These are phyloP conservation scores for Elmis aenea DNA, from an alignment of 2,888 invertebrate species.

Conservation along the genomic window DNA sequence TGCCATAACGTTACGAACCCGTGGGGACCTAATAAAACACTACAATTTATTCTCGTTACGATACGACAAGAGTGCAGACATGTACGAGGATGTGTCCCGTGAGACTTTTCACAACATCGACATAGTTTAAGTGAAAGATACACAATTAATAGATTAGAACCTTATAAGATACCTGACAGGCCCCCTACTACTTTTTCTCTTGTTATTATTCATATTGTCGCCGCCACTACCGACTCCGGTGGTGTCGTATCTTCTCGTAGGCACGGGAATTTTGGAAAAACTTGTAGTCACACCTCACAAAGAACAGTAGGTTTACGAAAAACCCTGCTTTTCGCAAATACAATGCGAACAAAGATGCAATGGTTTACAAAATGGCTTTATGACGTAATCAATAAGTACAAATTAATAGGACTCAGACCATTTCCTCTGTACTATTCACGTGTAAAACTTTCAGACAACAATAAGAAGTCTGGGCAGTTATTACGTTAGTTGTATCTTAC, in stretches of 20 bases:
- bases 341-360: slow-evolving; percentile 34
- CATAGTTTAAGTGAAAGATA: neutral
- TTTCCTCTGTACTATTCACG: slow-evolving; percentile 5
- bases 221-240: slow-evolving; percentile 69
- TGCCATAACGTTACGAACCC: slow-evolving; percentile 63
- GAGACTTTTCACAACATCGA: no score
- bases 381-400: slow-evolving; percentile 44
- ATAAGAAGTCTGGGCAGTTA: no score
- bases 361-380: slow-evolving; percentile 46
- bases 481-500: no score
- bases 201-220: slow-evolving; percentile 73
- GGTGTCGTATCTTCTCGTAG: slow-evolving; percentile 75
- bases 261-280: slow-evolving; percentile 75
- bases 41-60: no score
- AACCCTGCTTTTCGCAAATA: slow-evolving; percentile 27
- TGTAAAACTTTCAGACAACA: slow-evolving; percentile 2
- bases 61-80: no score
- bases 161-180: slow-evolving; percentile 74
- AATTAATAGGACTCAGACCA: slow-evolving; percentile 26
- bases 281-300: slow-evolving; percentile 19
- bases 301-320: slow-evolving; percentile 35
- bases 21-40: slow-evolving; percentile 57
- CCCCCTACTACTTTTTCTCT: slow-evolving; percentile 79
- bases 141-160: no score
- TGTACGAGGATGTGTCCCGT: no score